Evolutionary conservation across 1,140 invertebrate species (phyloP), one percentile per base, ranked within the genome.

Genomic region (Drosophila prosaltans): DNA sequence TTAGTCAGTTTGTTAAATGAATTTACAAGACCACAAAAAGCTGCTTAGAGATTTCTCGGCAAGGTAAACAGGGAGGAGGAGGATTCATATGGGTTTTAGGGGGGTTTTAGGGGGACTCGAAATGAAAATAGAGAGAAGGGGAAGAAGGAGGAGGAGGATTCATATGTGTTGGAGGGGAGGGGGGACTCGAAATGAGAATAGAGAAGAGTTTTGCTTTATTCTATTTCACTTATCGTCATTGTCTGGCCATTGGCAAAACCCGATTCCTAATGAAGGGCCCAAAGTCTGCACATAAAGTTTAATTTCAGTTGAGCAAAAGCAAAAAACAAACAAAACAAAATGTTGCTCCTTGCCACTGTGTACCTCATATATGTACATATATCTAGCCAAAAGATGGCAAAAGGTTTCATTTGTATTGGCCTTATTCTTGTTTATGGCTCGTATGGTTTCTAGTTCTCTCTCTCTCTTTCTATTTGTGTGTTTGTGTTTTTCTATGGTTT

Each of bases 221-320:
- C 77, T 77, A 82, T 88, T 80, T 83, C 82, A 86, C 76, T 88
- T 88, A 88, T 83, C 80, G 82, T 51, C 45, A 51, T 51, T 69
- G 63, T 77, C 70, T 79, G 83, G 80, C 57, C 83, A 76, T 67
- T 78, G 66, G 71, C 61, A 69, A 51, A 84, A 76, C 71, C 83
- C 83, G 57, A 85, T 76, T 66, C 65, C 48, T 82, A 80, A 77
- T 77, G 80, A 88, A 86, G 74, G 60, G 32, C 39, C 71, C 32
- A 9, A 59, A 39, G 63, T 26, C 74, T 40, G n/a, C 60, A 65
- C 83, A 89, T 88, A 88, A 88, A 88, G 72, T 88, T 88, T 88
- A 74, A 88, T 80, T 88, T 89, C 39, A 65, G 41, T 48, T 24
- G 41, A 43, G 32, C 7, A 28, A 21, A 21, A 16, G 24, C 21